Evolutionary conservation across 2,888 invertebrate genomes (phyloP).

Genomic region (Drosophila fungiperda): DNA sequence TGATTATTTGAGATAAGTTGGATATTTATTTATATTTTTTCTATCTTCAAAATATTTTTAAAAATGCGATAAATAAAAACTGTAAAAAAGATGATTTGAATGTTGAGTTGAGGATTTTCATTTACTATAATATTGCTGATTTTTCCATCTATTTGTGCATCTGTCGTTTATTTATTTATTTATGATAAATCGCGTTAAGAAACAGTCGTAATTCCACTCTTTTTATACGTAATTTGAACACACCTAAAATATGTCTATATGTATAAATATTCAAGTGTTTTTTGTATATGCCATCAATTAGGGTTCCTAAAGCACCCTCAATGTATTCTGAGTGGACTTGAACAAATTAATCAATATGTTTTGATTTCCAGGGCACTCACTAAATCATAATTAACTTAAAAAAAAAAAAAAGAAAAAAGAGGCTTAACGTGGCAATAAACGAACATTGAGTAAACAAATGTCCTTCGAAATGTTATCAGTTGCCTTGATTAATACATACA

Average conservation of each 20-base stretch:
- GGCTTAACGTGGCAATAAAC: background rate
- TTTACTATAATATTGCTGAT: background rate
- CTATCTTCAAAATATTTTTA: background rate
- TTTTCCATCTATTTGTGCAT: background rate
- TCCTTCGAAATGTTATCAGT: background rate
- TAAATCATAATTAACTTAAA: slow-evolving; percentile 22
- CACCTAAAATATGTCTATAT: background rate
- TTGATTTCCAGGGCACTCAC: background rate
- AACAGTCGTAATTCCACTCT: background rate
- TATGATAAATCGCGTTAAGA: background rate
- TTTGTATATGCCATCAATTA: background rate
- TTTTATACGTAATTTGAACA: background rate
- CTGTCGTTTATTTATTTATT: background rate
- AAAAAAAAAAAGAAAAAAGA: background rate
- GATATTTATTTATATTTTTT: background rate
- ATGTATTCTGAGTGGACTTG: slow-evolving; percentile 3
- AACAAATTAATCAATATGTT: slow-evolving; percentile 13
- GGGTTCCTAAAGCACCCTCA: background rate
- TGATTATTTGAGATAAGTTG: background rate
- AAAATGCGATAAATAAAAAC: background rate
- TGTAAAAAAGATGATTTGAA: background rate
- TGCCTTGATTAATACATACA: slow-evolving; percentile 11
- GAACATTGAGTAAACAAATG: background rate
- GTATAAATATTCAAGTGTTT: no score
- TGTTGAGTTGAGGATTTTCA: background rate